Base-by-base conservation (phyloP, 1,140 invertebrate species). In the Sitophilus oryzae region DNA sequence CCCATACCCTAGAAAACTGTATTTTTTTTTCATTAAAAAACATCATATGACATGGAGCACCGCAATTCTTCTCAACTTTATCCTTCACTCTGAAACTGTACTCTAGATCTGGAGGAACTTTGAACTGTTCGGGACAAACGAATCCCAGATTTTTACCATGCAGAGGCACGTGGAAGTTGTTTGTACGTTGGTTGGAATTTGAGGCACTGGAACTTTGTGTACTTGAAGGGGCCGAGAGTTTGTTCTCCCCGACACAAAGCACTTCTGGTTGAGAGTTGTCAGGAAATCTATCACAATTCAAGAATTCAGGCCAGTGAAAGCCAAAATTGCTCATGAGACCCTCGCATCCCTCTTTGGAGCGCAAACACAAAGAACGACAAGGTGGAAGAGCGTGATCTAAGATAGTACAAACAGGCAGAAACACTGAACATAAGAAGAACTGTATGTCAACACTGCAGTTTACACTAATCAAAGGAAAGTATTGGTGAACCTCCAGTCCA, bases 351-450 rank as follows among this genome's bases (percentile, higher is more conserved):
- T 77, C 76, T 61, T 85, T 81, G 0, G 91, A 92, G 15, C 90
- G 89, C 61, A 91, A 78, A 71, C 94, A 98, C 3, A 98, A 77
- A 19, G 88, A 86, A 30, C 25, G 25, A 18, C 96, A 99, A 0
- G 96, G 95, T 1, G 92, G 93, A 56, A 99, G 83, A 0, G 93
- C 85, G 56, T 80, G 75, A 21, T 95, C 91, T 50, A 98, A 71
- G 44, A 96, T 91, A 0, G 92, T 96, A 69, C 96, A 99, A 0
- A 98, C 88, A 0, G 97, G 96, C 3, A 88, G 90, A 72, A 93
- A 99, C 44, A 99, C 82, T 0, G 93, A 89, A 76, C 97, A 99
- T 15, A 99, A 74, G 71, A 99, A 99, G 57, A 98, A 88, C 69
- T 93, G 89, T 22, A 98, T 74, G 71, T 98, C 90, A 0, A 89